Evolutionary conservation across 2,797 vertebrate species (phyloP).

Genomic region (Falco biarmicus): DNA sequence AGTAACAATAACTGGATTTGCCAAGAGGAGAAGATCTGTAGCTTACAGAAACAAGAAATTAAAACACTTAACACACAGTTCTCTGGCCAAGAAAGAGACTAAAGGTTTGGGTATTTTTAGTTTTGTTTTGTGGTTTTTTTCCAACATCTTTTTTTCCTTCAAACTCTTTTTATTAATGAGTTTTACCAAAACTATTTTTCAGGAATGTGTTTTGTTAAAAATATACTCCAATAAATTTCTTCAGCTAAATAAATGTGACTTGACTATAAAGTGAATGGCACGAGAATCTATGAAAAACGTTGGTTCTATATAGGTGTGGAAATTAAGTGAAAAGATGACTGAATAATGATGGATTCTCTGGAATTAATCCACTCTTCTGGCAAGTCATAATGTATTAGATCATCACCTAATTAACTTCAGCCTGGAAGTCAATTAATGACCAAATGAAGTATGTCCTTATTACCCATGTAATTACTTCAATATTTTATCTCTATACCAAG

Average conservation of each 20-base stretch:
- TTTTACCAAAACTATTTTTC: neutral
- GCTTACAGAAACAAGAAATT: constrained; percentile 30
- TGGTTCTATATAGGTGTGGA: neutral
- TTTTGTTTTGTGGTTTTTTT: neutral
- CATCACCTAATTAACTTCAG: neutral
- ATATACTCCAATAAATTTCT: neutral
- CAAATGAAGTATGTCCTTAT: neutral
- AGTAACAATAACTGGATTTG: neutral
- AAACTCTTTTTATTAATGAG: neutral
- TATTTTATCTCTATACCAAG: neutral
- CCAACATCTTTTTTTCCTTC: neutral
- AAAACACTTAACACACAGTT: neutral
- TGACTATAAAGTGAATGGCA: neutral
- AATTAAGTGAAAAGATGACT: neutral
- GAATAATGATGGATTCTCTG: too few species aligned
- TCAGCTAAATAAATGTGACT: neutral
- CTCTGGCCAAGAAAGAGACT: neutral
- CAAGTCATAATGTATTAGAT: neutral
- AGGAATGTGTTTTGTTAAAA: neutral
- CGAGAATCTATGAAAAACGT: neutral
- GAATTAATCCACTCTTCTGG: neutral
- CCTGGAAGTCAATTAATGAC: neutral
- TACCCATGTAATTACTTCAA: neutral
- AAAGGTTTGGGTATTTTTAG: neutral
- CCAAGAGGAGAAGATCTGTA: neutral